Evolutionary conservation across 2,888 invertebrate species (phyloP), one percentile per base, ranked within the genome.

Genomic region (Coelogynopora nodosa): DNA sequence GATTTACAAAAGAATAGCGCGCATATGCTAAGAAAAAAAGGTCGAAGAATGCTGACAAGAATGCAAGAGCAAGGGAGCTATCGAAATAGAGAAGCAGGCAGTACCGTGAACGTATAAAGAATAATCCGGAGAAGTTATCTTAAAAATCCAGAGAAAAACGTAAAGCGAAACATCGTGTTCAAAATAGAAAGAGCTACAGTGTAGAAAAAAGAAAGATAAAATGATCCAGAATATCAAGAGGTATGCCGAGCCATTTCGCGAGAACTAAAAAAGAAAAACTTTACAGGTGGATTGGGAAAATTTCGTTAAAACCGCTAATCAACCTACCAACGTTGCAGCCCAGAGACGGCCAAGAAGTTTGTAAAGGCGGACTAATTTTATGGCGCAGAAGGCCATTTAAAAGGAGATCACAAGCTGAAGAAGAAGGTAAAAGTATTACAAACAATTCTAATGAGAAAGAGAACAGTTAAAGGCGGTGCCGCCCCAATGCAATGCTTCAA

Each of bases 61-160:
- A 74, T 74, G 74, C 74, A 13, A 74, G 74, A 74, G 74, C 74
- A 5, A 74, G 74, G 23, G 74, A 74, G 74, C 27, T 74, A 74
- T 74, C 27, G 74, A 74, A 74, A 74, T 74, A n/a, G 74, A 74
- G 23, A 74, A 74, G 74, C 74, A 74, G 74, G 74, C 74, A 74
- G 74, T 74, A 74, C 23, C 74, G 74, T 74, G 74, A 74, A 74
- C 74, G 74, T 74, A 2, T 74, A 74, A 74, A 74, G 74, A 74
- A 74, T 74, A 74, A 74, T 74, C 74, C 74, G 74, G 74, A 13
- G 74, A 74, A 74, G 74, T 74, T 23, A n/a, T n/a, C n/a, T n/a
- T n/a, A n/a, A n/a, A n/a, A n/a, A n/a, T n/a, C n/a, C n/a, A n/a
- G n/a, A 74, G 74, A 74, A 13, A 74, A 74, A 74, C 74, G 74